These are phyloP conservation scores for Hypsopygia costalis DNA, from an alignment of 2,888 invertebrate species.

Conservation along the genomic window DNA sequence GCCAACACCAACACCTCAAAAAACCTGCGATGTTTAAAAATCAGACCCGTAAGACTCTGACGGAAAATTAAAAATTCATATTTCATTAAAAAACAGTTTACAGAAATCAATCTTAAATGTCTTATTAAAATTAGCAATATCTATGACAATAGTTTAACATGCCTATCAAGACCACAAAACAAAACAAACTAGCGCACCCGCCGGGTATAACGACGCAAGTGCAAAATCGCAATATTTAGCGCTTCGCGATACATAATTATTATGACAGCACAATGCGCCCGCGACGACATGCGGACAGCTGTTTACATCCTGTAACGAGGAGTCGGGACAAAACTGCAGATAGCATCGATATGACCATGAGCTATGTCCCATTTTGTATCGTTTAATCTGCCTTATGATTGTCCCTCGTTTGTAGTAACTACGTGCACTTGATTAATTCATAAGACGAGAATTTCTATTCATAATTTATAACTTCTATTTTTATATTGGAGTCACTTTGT, in stretches of 20 bases:
- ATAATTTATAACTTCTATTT: constrained; percentile 11
- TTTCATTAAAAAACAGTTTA: too few species aligned
- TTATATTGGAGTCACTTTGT: not conserved
- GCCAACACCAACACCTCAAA: too few species aligned
- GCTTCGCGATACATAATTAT: constrained; percentile 64
- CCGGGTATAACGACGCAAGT: constrained; percentile 38
- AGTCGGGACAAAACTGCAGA: constrained; percentile 33
- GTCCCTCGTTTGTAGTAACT: constrained; percentile 27
- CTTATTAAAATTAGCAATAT: too few species aligned
- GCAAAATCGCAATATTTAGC: constrained; percentile 54
- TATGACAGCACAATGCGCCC: constrained; percentile 68
- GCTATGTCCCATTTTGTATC: constrained; percentile 35
- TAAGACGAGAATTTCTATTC: constrained; percentile 4
- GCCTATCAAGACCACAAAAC: too few species aligned
- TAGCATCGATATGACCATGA: constrained; percentile 38
- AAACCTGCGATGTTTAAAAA: too few species aligned
- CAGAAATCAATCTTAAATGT: too few species aligned
- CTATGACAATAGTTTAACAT: too few species aligned
- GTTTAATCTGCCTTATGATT: constrained; percentile 49
- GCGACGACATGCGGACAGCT: constrained; percentile 46
- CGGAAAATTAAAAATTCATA: too few species aligned
- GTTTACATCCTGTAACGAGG: constrained; percentile 43
- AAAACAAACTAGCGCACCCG: not conserved
- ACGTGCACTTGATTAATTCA: constrained; percentile 13
- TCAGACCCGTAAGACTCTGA: too few species aligned